Percentiles rank a stretch among this genome's conserved stretches.
Conservation (phyloP, 2,888 invertebrate genomes). For the Aporophyla nigra region DNA sequence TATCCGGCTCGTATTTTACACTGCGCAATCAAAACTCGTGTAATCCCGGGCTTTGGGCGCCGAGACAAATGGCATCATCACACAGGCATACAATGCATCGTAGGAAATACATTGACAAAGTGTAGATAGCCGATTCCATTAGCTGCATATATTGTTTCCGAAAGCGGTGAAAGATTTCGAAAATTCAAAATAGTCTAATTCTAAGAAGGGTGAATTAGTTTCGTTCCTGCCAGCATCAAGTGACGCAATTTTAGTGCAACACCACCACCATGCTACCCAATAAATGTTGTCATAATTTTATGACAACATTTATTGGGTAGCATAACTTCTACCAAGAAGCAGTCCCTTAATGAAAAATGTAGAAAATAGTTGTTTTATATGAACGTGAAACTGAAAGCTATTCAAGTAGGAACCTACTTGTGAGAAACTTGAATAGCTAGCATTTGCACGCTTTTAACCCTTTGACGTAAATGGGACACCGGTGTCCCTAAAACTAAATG, state of each 20-base stretch:
- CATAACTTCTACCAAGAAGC: background rate
- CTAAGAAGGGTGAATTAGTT: background rate
- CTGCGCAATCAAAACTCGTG: slow-evolving; percentile 58
- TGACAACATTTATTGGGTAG: background rate
- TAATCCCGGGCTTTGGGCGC: slow-evolving; percentile 49
- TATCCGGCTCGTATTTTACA: slow-evolving; percentile 55
- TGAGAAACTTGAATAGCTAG: background rate
- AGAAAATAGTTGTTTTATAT: background rate
- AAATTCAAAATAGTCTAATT: background rate
- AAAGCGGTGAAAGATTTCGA: background rate
- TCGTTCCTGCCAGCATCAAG: background rate
- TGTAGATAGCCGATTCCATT: background rate
- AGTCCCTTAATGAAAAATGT: background rate
- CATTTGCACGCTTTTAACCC: slow-evolving; percentile 19
- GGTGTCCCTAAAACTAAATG: too few relatives aligned
- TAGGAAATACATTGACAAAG: slow-evolving; percentile 30
- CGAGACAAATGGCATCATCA: slow-evolving; percentile 45
- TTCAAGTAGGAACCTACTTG: background rate
- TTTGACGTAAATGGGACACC: too few relatives aligned
- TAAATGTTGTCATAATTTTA: too few relatives aligned
- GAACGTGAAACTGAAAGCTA: background rate
- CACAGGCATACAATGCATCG: slow-evolving; percentile 22
- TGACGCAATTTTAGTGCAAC: background rate
- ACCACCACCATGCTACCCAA: too few relatives aligned
- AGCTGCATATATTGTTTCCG: background rate